A percentile compares a stretch with the other conserved stretches of the same genome.
These are phyloP conservation scores for Stegodyphus mimosarum DNA, from an alignment of 1,140 invertebrate genomes.

Conservation along the genomic window DNA sequence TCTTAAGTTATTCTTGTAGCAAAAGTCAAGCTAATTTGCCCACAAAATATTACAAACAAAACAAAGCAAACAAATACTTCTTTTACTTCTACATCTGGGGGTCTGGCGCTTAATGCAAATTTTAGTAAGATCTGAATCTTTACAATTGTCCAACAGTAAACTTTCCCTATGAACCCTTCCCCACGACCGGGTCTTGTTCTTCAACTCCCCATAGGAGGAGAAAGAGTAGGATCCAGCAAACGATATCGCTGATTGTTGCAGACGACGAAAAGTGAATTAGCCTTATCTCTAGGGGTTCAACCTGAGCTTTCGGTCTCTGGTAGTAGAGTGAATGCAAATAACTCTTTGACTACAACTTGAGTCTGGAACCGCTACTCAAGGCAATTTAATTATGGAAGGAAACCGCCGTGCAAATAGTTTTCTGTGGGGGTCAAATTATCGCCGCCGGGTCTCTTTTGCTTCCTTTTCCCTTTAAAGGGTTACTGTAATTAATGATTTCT, in stretches of 20 bases:
- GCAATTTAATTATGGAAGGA: constrained; percentile 39
- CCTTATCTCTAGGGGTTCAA: constrained; percentile 13
- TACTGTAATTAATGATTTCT: background rate
- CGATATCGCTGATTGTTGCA: constrained; percentile 50
- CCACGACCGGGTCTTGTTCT: background rate
- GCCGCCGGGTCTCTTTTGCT: background rate
- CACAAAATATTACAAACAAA: too few species aligned
- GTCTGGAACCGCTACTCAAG: background rate
- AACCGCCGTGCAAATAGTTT: constrained; percentile 27
- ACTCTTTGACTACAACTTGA: constrained; percentile 33
- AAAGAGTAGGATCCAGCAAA: constrained; percentile 18
- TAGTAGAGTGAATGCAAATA: constrained; percentile 31
- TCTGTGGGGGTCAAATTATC: background rate
- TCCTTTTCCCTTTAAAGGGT: background rate
- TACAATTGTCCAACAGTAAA: background rate
- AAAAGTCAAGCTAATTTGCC: too few species aligned
- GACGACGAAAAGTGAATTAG: constrained; percentile 49
- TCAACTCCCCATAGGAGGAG: constrained; percentile 10
- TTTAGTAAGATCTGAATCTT: background rate
- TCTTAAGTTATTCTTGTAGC: too few species aligned
- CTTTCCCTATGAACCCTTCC: background rate
- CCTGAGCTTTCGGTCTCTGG: constrained; percentile 2
- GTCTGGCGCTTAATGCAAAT: too few species aligned
- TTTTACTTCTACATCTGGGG: too few species aligned
- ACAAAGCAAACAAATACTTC: too few species aligned